These are phyloP conservation scores for Ectemnius lituratus DNA, from an alignment of 2,888 invertebrate species.

Conservation along the genomic window DNA sequence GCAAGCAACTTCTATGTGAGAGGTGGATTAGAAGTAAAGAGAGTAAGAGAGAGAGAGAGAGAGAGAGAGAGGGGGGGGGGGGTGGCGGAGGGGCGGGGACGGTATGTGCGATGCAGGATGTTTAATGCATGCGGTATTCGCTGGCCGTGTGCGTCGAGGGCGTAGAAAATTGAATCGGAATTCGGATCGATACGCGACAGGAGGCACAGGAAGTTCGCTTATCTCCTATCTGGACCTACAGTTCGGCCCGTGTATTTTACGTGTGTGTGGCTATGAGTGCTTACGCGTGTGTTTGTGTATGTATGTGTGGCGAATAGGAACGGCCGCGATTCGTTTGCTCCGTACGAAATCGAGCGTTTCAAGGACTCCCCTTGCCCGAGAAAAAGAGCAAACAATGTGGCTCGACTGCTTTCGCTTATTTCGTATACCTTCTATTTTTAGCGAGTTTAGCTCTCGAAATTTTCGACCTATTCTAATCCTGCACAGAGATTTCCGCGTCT, in stretches of 20 bases:
- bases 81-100: not conserved
- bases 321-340: conserved; percentile 52
- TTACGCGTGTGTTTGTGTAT: too few species aligned
- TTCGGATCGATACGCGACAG: conserved; percentile 62
- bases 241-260: conserved; percentile 16
- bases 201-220: conserved; percentile 54
- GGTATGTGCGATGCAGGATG: conserved; percentile 56
- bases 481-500: too few species aligned
- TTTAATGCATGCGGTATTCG: conserved; percentile 58
- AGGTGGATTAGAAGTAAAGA: conserved; percentile 42
- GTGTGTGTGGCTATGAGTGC: too few species aligned
- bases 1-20: conserved; percentile 34
- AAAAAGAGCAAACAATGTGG: not conserved
- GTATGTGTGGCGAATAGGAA: conserved; percentile 43
- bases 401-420: too few species aligned
- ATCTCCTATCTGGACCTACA: conserved; percentile 51
- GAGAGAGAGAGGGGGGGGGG: too few species aligned
- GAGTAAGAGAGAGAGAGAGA: too few species aligned
- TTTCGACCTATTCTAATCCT: too few species aligned
- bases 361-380: conserved; percentile 11
- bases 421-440: too few species aligned
- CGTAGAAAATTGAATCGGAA: conserved; percentile 62
- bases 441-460: too few species aligned
- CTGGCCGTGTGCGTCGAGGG: conserved; percentile 51
- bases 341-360: conserved; percentile 27